Evolutionary conservation across 2,797 vertebrate species (phyloP), one percentile per base, ranked within the genome.

Genomic region (Falco novaeseelandiae): DNA sequence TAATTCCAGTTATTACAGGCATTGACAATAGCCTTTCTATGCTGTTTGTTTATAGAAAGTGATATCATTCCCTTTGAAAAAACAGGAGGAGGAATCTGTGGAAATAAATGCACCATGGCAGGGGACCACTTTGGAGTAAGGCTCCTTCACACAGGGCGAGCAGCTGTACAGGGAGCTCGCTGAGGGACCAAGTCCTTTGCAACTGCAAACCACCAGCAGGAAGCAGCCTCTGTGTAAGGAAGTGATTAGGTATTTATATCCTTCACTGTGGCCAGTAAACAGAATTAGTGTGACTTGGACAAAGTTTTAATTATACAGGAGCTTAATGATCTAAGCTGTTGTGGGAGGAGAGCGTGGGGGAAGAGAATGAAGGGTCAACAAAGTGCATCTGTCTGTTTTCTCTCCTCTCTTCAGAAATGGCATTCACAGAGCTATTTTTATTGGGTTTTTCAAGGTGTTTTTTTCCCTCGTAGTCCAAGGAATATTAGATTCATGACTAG

Each of bases 241-340:
- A 93, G 93, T 67, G 94, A 96, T 93, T 96, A 97, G 97, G 94
- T 98, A 98, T 98, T 98, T 98, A 98, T 98, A 98, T 92, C 89
- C 95, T 93, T 93, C 89, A 29, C 91, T 97, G 98, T 83, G 98
- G 98, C 96, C 96, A 94, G 96, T 96, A 98, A 97, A 97, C 96
- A 97, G 90, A 97, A 95, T 95, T 97, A 96, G 95, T 95, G 88
- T 83, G 93, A 97, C 97, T 98, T 97, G 96, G 97, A 97, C 94
- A 89, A 97, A 97, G 97, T 93, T 95, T 98, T 98, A 98, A 98
- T 98, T 98, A 98, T 95, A 98, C 79, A 78, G 97, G 89, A 97
- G 95, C 90, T 98, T 98, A 98, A 97, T 97, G 94, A 98, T 96
- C 97, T 98, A 97, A 98, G 93, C 93, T 96, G 92, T 83, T 97